phyloP scores from a whole-genome alignment of 2,113 vertebrate genomes.

The Sterna hirundo region DNA sequence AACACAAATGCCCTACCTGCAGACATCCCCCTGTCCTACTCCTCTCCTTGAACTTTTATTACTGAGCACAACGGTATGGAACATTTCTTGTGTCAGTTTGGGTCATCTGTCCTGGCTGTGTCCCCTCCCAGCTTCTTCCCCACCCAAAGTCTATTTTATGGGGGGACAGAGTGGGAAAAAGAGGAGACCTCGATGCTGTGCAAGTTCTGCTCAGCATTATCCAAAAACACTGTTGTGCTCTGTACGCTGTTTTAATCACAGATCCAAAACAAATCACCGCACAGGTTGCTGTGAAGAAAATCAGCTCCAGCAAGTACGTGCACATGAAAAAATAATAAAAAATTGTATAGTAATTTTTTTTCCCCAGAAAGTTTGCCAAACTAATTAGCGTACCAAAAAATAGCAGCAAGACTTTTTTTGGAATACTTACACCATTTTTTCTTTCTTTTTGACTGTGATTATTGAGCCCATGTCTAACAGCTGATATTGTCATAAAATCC shows the following conservation, averaged over 20 bases:
- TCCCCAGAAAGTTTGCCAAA: neutral
- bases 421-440: neutral
- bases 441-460: neutral
- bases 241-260: neutral
- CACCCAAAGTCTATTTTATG: neutral
- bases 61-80: accelerated
- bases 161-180: neutral
- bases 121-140: neutral
- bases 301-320: neutral
- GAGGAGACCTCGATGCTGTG: neutral
- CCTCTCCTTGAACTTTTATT: neutral
- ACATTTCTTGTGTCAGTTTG: neutral
- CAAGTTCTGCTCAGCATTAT: neutral
- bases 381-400: neutral
- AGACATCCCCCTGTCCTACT: neutral
- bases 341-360: neutral
- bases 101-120: neutral
- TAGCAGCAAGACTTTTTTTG: neutral
- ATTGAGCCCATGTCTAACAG: neutral
- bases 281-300: neutral
- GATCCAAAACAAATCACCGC: neutral
- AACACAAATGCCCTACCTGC: neutral
- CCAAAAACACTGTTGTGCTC: neutral
- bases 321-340: neutral
- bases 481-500: neutral